Percentiles rank a stretch among this genome's conserved stretches.
These are phyloP conservation scores for Xenopus petersii DNA, from an alignment of 2,797 vertebrate species.

Conservation along the genomic window DNA sequence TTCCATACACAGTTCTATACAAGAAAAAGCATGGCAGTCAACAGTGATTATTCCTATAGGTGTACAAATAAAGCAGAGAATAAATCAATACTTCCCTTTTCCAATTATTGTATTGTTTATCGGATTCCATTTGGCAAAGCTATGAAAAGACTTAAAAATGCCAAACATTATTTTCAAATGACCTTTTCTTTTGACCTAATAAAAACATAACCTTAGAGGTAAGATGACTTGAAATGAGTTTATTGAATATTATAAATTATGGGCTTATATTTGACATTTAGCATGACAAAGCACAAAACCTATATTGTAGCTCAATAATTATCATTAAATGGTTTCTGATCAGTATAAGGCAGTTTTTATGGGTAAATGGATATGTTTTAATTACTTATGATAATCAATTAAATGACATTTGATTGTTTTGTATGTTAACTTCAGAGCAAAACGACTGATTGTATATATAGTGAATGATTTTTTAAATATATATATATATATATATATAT, in stretches of 20 bases:
- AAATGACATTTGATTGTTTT: not conserved
- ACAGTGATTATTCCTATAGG: slow-evolving; percentile 59
- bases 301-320: slow-evolving; percentile 18
- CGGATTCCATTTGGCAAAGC: slow-evolving; percentile 44
- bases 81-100: slow-evolving; percentile 64
- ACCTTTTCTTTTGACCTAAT: slow-evolving; percentile 46
- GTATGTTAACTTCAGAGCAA: no score
- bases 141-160: slow-evolving; percentile 37
- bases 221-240: slow-evolving; percentile 25
- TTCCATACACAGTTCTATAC: slow-evolving; percentile 54
- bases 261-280: slow-evolving; percentile 37
- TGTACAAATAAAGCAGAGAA: slow-evolving; percentile 50
- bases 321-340: slow-evolving; percentile 1
- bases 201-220: slow-evolving; percentile 41
- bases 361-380: not conserved
- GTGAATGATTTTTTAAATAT: no score
- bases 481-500: no score
- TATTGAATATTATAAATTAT: slow-evolving; percentile 41
- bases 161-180: slow-evolving; percentile 41
- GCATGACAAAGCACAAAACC: slow-evolving; percentile 7
- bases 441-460: no score
- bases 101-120: slow-evolving; percentile 62
- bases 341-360: not conserved
- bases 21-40: slow-evolving; percentile 50
- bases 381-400: not conserved